Percentiles rank a stretch among this genome's conserved stretches.
Evolutionary conservation across 2,888 invertebrate species (phyloP).

Genomic region (Marasmarcha lunaedactyla): DNA sequence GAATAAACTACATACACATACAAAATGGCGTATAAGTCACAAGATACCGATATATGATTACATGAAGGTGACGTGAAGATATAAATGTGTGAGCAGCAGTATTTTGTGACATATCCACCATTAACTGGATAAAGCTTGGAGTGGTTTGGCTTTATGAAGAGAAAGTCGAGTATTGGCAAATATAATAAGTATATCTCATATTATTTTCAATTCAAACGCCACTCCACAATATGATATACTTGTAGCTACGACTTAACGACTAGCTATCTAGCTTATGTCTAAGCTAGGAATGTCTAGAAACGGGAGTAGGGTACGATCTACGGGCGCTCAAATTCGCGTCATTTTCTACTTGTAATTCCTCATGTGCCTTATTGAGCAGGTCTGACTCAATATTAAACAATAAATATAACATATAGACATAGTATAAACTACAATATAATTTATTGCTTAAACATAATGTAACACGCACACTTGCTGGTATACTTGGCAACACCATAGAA

Average conservation of each 20-base stretch:
- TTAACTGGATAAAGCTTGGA: no score
- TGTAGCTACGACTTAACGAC: slow-evolving; percentile 15
- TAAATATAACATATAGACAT: slow-evolving; percentile 15
- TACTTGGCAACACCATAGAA: slow-evolving; percentile 8
- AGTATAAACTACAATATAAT: slow-evolving; percentile 22
- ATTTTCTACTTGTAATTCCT: slow-evolving; percentile 55
- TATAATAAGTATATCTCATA: background rate
- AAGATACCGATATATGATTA: no score
- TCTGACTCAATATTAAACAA: slow-evolving; percentile 30
- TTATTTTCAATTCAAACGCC: slow-evolving; percentile 18
- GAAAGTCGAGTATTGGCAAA: no score
- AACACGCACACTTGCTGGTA: slow-evolving; percentile 16
- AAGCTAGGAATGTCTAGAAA: slow-evolving; percentile 41
- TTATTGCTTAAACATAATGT: slow-evolving; percentile 39
- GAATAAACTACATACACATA: slow-evolving; percentile 27
- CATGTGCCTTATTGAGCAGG: slow-evolving; percentile 58
- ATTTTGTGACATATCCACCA: background rate
- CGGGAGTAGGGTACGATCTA: slow-evolving; percentile 26
- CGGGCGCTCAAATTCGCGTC: slow-evolving; percentile 5
- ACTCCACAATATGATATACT: slow-evolving; percentile 17
- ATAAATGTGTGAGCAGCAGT: slow-evolving; percentile 1
- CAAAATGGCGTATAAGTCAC: background rate
- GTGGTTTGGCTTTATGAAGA: no score
- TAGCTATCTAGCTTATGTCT: slow-evolving; percentile 46
- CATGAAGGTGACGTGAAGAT: no score